Evolutionary conservation across 2,888 invertebrate genomes (phyloP).

Genomic region (Amphipyra tragopoginis): DNA sequence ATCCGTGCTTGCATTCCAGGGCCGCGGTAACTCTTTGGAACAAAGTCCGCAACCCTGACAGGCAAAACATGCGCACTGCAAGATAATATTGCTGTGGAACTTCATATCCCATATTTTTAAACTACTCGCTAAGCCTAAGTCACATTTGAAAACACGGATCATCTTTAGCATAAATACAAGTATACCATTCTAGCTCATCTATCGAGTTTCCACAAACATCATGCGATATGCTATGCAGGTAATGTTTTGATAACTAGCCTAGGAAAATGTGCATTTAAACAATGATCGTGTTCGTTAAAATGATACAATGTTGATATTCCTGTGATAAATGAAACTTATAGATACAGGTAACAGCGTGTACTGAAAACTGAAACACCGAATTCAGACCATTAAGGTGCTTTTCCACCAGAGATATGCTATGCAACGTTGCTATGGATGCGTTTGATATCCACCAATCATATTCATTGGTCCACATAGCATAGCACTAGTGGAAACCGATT

Average conservation of each 20-base stretch:
- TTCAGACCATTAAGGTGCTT: no score
- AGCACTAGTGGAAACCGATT: no score
- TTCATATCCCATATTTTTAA: slow-evolving; percentile 14
- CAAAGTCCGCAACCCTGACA: no score
- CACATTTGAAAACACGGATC: slow-evolving; percentile 29
- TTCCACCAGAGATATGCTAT: no score
- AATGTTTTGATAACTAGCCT: slow-evolving; percentile 40
- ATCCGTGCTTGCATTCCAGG: no score
- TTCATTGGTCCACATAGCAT: no score
- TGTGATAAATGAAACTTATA: slow-evolving; percentile 1
- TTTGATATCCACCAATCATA: no score
- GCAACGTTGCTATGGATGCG: no score
- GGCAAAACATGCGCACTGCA: no score
- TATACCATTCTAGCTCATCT: slow-evolving; percentile 11
- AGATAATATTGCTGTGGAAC: slow-evolving; percentile 18
- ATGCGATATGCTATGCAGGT: not conserved
- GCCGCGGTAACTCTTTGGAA: no score
- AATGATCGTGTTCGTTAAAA: slow-evolving; percentile 29
- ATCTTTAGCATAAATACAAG: slow-evolving; percentile 19
- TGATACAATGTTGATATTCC: slow-evolving; percentile 10
- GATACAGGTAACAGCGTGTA: not conserved
- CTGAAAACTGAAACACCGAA: no score
- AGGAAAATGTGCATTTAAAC: slow-evolving; percentile 29
- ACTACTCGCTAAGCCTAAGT: slow-evolving; percentile 8
- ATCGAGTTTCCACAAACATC: slow-evolving; percentile 47